Base-by-base conservation (phyloP, 2,888 invertebrate species). In the Pimpla rufipes region DNA sequence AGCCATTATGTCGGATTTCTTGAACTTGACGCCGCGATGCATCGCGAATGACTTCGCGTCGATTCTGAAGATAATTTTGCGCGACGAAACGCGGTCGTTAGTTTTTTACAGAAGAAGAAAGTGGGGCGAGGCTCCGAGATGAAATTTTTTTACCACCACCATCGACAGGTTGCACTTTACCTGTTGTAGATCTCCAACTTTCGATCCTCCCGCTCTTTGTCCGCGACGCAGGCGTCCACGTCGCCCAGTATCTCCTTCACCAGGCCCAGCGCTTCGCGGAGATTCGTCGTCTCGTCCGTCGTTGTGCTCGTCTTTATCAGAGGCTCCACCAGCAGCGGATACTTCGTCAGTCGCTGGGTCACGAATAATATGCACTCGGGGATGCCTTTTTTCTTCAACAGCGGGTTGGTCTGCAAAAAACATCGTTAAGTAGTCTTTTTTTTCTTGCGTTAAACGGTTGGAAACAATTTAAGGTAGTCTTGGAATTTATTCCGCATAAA, bases 291-390 rank as follows among this genome's bases (percentile, higher is more conserved):
- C 92, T 99, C 98, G 88, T 96, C 96, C 90, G 97, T 96, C 86
- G 97, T 96, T 86, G 97, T 96, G 6, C 97, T 97, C 3, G 98
- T 97, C 93, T 99, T 99, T 77, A 98, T 95, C 57, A 99, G 94
- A 0, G 98, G 98, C 91, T 99, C 99, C 84, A 99, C 96, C 3
- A 99, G 94, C 35, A 98, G 93, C 0, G 99, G 99, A 94, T 99
- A 99, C 91, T 99, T 99, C 13, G 99, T 99, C 57, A 99, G 95
- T 86, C 99, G 95, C 93, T 99, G 99, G 0, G 99, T 98, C 13
- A 99, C 98, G 93, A 98, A 97, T 79, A 99, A 93, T 88, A 99
- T 97, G 93, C 98, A 99, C 93, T 99, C 99, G 0, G 98, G 98
- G 71, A 99, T 98, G 82, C 98, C 98, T 94, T 98, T 98, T 93